Conservation (phyloP, 2,113 vertebrate species). For the Cyanoliseus patagonus region DNA sequence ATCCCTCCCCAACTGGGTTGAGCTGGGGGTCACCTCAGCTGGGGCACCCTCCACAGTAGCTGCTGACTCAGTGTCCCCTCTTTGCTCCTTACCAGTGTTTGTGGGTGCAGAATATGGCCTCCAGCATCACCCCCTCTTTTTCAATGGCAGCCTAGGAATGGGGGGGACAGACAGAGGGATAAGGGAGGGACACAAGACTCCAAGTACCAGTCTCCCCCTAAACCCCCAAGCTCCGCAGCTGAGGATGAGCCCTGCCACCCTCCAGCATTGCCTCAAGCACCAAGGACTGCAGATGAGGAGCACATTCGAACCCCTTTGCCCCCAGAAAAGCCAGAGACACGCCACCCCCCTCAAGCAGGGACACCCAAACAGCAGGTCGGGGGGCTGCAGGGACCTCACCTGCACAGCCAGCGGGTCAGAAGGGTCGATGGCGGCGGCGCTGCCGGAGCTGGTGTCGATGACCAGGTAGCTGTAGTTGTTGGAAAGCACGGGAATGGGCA, state of each 20-base stretch:
- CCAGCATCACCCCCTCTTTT: too few species aligned
- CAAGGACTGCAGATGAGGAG: not conserved
- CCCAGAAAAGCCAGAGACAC: not conserved
- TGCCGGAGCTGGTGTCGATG: constrained; percentile 84
- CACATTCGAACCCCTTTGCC: not conserved
- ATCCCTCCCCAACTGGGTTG: not conserved
- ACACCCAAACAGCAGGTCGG: fast-evolving
- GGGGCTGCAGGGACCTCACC: constrained; percentile 66
- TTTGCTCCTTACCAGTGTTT: too few species aligned
- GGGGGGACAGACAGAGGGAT: not conserved
- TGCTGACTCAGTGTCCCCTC: too few species aligned
- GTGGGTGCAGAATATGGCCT: too few species aligned
- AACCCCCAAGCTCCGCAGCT: not conserved
- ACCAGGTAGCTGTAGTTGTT: constrained; percentile 98
- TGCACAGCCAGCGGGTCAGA: constrained; percentile 91
- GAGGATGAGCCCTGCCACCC: not conserved
- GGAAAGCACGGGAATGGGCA: constrained; percentile 90
- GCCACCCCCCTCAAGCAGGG: not conserved
- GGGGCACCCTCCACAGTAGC: not conserved
- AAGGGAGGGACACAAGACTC: not conserved
- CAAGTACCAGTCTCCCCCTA: not conserved
- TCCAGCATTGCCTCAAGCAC: not conserved
- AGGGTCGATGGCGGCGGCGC: constrained; percentile 88
- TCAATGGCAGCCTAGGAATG: too few species aligned
- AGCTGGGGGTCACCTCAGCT: not conserved